phyloP scores from a whole-genome alignment of 2,113 vertebrate genomes.

The Peromyscus californicus region DNA sequence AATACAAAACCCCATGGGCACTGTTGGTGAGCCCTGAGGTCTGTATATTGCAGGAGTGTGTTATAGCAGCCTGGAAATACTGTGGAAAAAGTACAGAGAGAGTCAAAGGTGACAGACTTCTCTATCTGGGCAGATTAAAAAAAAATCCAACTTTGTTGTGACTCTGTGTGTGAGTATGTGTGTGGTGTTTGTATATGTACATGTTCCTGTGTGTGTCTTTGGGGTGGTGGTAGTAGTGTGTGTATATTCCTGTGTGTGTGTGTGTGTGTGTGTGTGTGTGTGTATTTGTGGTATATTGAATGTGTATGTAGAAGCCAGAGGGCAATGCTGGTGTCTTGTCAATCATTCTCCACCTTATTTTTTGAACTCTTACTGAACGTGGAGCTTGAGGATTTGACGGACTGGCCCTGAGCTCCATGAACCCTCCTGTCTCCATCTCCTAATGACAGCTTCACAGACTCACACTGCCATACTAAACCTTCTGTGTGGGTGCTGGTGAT shows the following conservation, averaged over 20 bases:
- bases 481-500: neutral
- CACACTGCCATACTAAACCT: too few relatives aligned
- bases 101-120: neutral
- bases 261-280: neutral
- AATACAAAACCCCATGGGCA: neutral
- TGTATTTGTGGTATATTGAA: neutral
- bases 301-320: neutral
- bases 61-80: neutral
- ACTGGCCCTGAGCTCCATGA: neutral
- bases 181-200: neutral
- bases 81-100: conserved; percentile 3
- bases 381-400: neutral
- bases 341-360: neutral
- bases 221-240: neutral
- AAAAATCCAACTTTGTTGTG: neutral
- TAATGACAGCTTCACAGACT: neutral
- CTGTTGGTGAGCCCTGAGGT: neutral
- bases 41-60: neutral
- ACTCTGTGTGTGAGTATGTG: neutral
- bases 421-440: neutral
- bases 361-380: neutral
- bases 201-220: neutral
- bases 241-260: neutral
- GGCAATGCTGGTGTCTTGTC: neutral
- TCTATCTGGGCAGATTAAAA: neutral